phyloP scores from a whole-genome alignment of 2,888 invertebrate genomes.

The Trichopoda pennipes region DNA sequence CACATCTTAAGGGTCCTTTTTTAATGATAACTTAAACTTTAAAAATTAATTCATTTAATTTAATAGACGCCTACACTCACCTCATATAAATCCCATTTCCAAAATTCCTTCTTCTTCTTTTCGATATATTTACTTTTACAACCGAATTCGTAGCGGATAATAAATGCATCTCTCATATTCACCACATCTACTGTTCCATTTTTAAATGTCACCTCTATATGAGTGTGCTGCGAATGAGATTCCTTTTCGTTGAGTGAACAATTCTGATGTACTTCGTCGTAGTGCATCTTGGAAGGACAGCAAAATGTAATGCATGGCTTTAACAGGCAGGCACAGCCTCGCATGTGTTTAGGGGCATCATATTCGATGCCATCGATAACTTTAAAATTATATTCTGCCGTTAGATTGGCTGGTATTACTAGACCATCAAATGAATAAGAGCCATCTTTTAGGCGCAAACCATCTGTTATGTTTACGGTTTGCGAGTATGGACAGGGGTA shows the following conservation, averaged over 20 bases:
- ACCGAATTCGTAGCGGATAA: slow-evolving; percentile 74
- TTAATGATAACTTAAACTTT: no score
- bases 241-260: slow-evolving; percentile 69
- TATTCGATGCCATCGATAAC: slow-evolving; percentile 75
- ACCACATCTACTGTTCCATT: slow-evolving; percentile 64
- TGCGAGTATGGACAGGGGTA: slow-evolving; percentile 76
- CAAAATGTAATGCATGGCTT: slow-evolving; percentile 79
- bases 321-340: slow-evolving; percentile 78
- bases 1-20: no score
- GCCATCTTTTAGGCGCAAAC: slow-evolving; percentile 74
- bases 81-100: slow-evolving; percentile 75
- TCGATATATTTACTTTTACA: slow-evolving; percentile 75
- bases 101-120: slow-evolving; percentile 72
- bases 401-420: slow-evolving; percentile 73
- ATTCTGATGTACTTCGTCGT: slow-evolving; percentile 70
- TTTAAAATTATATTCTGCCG: slow-evolving; percentile 75
- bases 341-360: slow-evolving; percentile 71
- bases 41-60: no score
- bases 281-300: slow-evolving; percentile 74
- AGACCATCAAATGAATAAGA: slow-evolving; percentile 76
- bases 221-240: slow-evolving; percentile 68
- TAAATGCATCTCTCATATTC: slow-evolving; percentile 72
- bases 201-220: slow-evolving; percentile 72
- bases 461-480: slow-evolving; percentile 77
- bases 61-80: slow-evolving; percentile 46